Evolutionary conservation across 2,797 vertebrate genomes (phyloP).

Genomic region (Etheostoma nigrum): DNA sequence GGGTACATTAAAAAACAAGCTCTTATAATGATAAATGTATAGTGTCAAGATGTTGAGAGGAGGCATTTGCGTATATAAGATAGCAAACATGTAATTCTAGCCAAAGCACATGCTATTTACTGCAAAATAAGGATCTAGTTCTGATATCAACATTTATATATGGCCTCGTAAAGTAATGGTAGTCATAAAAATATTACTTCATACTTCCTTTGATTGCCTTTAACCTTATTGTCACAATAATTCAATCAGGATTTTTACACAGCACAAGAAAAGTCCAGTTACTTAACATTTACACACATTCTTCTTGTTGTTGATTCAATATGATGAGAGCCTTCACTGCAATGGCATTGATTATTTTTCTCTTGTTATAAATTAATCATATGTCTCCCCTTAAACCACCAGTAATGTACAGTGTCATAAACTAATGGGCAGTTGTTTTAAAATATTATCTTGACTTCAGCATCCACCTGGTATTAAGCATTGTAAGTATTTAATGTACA

Average conservation of each 20-base stretch:
- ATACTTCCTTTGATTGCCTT: conserved; percentile 24
- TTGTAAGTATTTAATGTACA: not conserved
- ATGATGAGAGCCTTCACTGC: not conserved
- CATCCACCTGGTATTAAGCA: no score
- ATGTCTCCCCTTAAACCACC: not conserved
- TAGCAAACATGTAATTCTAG: not conserved
- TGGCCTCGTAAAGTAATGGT: not conserved
- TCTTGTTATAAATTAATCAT: not conserved
- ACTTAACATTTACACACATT: conserved; percentile 13
- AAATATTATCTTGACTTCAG: not conserved
- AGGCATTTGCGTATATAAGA: conserved; percentile 4
- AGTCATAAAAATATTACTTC: not conserved
- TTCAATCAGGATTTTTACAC: conserved; percentile 39
- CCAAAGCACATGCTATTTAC: not conserved
- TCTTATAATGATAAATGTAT: conserved; percentile 27
- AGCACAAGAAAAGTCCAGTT: conserved; percentile 7
- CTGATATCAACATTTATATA: not conserved
- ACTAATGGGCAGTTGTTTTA: not conserved
- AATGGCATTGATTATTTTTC: not conserved
- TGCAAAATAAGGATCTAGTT: not conserved
- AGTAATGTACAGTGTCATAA: not conserved
- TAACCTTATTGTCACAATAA: conserved; percentile 29
- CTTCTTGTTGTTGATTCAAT: conserved; percentile 15
- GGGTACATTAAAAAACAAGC: conserved; percentile 34
- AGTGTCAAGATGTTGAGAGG: not conserved